phyloP scores from a whole-genome alignment of 2,113 vertebrate species.

The Amblyornis subalaris region DNA sequence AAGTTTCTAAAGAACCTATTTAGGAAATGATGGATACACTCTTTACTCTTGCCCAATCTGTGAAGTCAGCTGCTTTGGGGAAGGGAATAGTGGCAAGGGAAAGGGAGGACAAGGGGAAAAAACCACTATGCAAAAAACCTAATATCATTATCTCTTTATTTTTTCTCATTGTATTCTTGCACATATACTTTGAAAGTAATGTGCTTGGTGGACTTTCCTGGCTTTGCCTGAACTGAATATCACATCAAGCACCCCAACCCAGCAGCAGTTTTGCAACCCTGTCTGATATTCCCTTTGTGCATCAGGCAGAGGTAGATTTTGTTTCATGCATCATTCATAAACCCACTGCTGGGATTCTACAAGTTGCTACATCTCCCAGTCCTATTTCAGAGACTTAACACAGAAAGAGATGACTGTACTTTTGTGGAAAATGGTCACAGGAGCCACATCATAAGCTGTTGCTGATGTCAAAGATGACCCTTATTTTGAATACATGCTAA shows the following conservation, averaged over 20 bases:
- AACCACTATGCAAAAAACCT: not conserved
- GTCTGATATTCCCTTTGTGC: slow-evolving; percentile 29
- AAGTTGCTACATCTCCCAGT: not conserved
- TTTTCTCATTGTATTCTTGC: not conserved
- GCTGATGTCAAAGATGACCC: not conserved
- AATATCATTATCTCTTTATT: not conserved
- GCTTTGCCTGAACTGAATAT: not conserved
- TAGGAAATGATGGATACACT: not conserved
- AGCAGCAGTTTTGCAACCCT: not conserved
- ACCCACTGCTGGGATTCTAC: slow-evolving; percentile 17
- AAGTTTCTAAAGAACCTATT: not conserved
- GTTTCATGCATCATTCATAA: slow-evolving; percentile 62
- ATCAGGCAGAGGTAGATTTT: not conserved
- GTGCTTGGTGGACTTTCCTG: not conserved
- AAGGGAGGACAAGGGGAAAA: not conserved
- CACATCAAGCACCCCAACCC: not conserved
- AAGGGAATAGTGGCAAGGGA: not conserved
- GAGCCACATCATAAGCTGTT: not conserved
- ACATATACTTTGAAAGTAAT: not conserved
- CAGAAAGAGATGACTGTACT: not conserved
- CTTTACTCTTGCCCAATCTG: not conserved
- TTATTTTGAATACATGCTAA: not conserved
- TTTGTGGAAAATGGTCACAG: not conserved
- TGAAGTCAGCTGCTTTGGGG: not conserved
- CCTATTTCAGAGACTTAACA: not conserved